Evolutionary conservation across 2,888 invertebrate genomes (phyloP), one percentile per base, ranked within the genome.

Genomic region (Nemoura dubitans): DNA sequence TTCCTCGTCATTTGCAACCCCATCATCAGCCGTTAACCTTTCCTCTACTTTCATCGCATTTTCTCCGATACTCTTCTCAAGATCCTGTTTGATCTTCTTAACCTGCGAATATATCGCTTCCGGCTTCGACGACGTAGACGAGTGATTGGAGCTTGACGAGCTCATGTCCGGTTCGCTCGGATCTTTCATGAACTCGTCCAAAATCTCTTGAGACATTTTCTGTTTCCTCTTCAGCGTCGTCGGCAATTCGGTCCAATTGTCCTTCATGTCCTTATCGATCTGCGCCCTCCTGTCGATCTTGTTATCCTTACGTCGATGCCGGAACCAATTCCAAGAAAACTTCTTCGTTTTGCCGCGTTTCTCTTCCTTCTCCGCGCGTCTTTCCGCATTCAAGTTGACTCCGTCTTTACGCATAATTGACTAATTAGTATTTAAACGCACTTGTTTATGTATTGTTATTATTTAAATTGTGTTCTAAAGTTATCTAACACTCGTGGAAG

Each of bases 241-340:
- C 7, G 92, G 92, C 85, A 92, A 87, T 77, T 92, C 92, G 16
- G 91, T 91, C 92, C 92, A 92, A 87, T 91, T 88, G 80, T 84
- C 87, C 81, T 87, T 86, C 89, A 88, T 89, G 80, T 88, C 88
- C 80, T 87, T 86, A 76, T 88, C 88, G 36, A 88, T 85, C 10
- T 88, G 87, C 14, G 87, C 88, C 26, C 88, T 83, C 0, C 88
- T 77, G 27, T 89, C 88, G 25, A 77, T 83, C n/a, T 84, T 86
- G 80, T 80, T 83, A 7, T 27, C 59, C 86, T 87, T 87, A 82
- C 81, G 84, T 25, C 86, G 80, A 76, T 86, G 85, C 42, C 87
- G 78, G 81, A 87, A 87, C 43, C 86, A 85, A 42, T 86, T 77
- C 83, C 84, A 84, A 2, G 84, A 84, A 28, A 84, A 84, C 29